Evolutionary conservation across 2,113 vertebrate genomes (phyloP), one percentile per base, ranked within the genome.

Genomic region (Mystacornis crossleyi): DNA sequence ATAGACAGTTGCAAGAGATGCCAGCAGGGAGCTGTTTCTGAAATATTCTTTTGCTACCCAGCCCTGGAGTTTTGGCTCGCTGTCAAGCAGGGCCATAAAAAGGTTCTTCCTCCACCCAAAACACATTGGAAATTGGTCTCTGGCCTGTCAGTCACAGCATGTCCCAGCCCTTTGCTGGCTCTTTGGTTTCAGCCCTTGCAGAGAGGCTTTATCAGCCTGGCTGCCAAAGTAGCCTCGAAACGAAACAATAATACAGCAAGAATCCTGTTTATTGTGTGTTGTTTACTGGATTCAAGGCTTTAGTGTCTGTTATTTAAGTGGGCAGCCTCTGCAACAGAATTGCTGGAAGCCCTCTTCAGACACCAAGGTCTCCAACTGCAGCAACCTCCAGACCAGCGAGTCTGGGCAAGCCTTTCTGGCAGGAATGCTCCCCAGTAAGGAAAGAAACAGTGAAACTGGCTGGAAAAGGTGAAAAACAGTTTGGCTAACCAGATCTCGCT

Each of bases 381-480:
- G 43, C 38, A 54, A 9, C 4, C 0, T 84, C 81, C 77, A 94
- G 84, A 78, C 38, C 86, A 84, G 28, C 0, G 0, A 86, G 86
- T 91, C 67, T 94, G 92, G 89, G 86, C 93, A 81, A 82, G 55
- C 4, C 12, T 67, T 90, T 62, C 33, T 94, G 93, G 73, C 81
- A 89, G 57, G 12, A 92, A 43, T 64, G 45, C 18, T 79, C 6
- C 29, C 29, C 51, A 60, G 42, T 78, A 74, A 89, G 55, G 55
- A 94, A 71, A 91, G 28, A 61, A 93, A 78, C 43, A 51, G 29
- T 62, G 55, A 93, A 91, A 86, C 36, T 75, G 61, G 3, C 83
- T 94, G 94, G 61, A 94, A 95, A 93, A 96, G 77, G 91, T 96
- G 94, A 71, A 92, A 90, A 92, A 89, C 51, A 14, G 26, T 38